Percentiles rank a stretch among this genome's conserved stretches.
Evolutionary conservation across 2,888 invertebrate species (phyloP).

Genomic region (Cryptocephalus primarius): DNA sequence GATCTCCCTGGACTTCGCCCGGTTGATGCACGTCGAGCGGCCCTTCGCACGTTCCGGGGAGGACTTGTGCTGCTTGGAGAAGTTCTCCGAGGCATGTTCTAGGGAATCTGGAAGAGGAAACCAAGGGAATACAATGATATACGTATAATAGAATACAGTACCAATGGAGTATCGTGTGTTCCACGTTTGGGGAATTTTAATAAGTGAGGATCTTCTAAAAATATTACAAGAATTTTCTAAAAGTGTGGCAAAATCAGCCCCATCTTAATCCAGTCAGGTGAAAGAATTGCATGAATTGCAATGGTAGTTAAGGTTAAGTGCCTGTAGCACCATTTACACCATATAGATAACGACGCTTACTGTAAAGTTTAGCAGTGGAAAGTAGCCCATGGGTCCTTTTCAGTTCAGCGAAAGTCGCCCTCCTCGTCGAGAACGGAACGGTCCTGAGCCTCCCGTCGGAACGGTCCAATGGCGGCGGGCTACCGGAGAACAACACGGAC

Average conservation of each 20-base stretch:
- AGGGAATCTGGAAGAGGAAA: constrained; percentile 39
- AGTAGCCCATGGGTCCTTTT: constrained; percentile 61
- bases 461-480: constrained; percentile 53
- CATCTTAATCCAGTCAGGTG: too few species aligned
- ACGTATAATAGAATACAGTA: too few species aligned
- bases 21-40: constrained; percentile 36
- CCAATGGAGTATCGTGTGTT: too few species aligned
- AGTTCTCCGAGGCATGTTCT: constrained; percentile 31
- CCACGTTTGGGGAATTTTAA: too few species aligned
- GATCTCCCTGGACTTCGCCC: constrained; percentile 50
- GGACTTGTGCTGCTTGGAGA: constrained; percentile 19
- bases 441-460: constrained; percentile 52
- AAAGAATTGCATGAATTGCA: too few species aligned
- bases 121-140: too few species aligned
- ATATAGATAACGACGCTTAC: constrained; percentile 34
- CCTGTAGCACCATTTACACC: too few species aligned
- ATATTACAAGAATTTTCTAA: too few species aligned
- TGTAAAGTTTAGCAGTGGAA: constrained; percentile 54
- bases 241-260: too few species aligned
- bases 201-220: too few species aligned
- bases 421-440: constrained; percentile 71
- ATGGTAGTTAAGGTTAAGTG: too few species aligned
- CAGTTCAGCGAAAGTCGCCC: constrained; percentile 73
- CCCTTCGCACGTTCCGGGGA: constrained; percentile 23
- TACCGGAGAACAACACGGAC: constrained; percentile 62